phyloP scores from a whole-genome alignment of 2,113 vertebrate genomes.

The Empidonax traillii region DNA sequence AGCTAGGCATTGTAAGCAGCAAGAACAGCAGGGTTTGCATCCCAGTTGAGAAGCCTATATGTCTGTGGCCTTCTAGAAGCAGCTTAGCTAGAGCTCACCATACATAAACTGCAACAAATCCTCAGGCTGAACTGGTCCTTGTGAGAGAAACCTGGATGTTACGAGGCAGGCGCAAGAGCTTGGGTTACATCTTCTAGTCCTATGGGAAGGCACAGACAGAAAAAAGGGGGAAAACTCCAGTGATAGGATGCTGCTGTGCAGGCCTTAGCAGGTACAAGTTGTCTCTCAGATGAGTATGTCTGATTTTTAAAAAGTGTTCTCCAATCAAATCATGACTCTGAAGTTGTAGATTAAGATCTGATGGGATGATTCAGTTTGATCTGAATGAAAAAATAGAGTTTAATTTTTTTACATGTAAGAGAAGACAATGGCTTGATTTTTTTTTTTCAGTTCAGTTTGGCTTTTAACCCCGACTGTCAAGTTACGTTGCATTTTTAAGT shows the following conservation, averaged over 20 bases:
- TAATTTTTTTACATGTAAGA: neutral
- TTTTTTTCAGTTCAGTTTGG: neutral
- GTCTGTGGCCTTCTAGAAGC: neutral
- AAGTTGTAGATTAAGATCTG: neutral
- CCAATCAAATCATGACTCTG: neutral
- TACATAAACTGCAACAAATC: neutral
- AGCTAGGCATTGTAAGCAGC: neutral
- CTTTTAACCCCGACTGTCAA: neutral
- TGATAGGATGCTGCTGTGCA: neutral
- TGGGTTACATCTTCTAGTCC: neutral
- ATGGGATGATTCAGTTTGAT: neutral
- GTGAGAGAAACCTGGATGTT: rapidly evolving
- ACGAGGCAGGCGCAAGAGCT: neutral
- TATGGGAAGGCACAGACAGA: neutral
- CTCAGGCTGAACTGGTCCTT: neutral
- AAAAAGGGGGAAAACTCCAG: rapidly evolving
- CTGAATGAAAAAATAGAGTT: neutral
- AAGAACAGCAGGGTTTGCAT: neutral
- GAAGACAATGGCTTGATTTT: neutral
- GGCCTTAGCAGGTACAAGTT: neutral
- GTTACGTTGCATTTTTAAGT: neutral
- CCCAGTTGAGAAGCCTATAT: neutral
- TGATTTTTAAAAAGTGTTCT: neutral
- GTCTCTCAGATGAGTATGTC: neutral
- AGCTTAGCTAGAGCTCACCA: neutral